phyloP scores from a whole-genome alignment of 2,888 invertebrate genomes.

The Cepaea hortensis region DNA sequence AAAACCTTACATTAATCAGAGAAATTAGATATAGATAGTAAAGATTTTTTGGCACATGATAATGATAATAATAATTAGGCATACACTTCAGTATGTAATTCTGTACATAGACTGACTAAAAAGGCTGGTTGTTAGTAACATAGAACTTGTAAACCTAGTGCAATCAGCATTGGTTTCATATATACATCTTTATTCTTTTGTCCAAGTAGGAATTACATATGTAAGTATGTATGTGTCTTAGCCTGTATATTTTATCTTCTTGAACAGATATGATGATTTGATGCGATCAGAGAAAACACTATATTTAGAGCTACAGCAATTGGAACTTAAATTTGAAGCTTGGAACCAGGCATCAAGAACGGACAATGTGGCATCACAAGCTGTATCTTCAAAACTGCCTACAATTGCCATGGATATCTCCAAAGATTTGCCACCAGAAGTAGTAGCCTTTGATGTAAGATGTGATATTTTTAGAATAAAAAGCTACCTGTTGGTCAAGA shows the following conservation, averaged over 20 bases:
- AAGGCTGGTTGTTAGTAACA: too few relatives aligned
- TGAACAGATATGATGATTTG: slow-evolving; percentile 72
- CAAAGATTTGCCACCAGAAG: slow-evolving; percentile 74
- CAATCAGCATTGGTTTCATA: too few relatives aligned
- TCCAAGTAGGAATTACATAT: too few relatives aligned
- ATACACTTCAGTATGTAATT: too few relatives aligned
- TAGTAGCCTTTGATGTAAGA: slow-evolving; percentile 73
- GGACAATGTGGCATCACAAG: slow-evolving; percentile 45
- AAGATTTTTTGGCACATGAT: too few relatives aligned
- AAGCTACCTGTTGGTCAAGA: neutral
- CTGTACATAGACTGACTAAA: too few relatives aligned
- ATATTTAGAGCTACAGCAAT: slow-evolving; percentile 69
- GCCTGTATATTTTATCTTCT: neutral
- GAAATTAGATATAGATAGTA: too few relatives aligned
- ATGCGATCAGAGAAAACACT: slow-evolving; percentile 70
- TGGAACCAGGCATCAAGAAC: slow-evolving; percentile 63
- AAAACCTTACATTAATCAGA: too few relatives aligned
- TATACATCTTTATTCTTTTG: too few relatives aligned
- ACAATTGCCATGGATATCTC: slow-evolving; percentile 70
- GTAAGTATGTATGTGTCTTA: too few relatives aligned
- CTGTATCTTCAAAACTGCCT: slow-evolving; percentile 54
- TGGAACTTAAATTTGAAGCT: slow-evolving; percentile 74
- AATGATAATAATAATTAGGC: too few relatives aligned
- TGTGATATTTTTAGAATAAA: neutral
- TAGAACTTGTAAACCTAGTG: too few relatives aligned